Conservation (phyloP, 2,888 invertebrate genomes). For the Nymphalis c-album region DNA sequence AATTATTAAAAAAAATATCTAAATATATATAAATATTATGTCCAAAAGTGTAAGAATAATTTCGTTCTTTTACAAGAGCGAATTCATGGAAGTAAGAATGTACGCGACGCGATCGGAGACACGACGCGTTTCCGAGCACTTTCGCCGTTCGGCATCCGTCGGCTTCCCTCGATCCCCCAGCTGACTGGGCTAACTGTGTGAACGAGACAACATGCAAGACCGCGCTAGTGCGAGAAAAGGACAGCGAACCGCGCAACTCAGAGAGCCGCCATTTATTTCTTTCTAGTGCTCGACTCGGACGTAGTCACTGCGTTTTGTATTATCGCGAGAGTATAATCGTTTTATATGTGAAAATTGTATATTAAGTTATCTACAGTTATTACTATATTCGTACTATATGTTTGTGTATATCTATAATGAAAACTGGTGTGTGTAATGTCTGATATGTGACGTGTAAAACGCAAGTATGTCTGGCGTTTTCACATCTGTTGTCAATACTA, state of each 20-base stretch:
- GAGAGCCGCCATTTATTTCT: constrained; percentile 75
- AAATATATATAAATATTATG: too few species aligned
- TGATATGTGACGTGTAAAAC: constrained; percentile 46
- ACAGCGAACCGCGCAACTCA: constrained; percentile 63
- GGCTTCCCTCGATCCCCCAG: constrained; percentile 72
- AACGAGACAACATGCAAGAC: constrained; percentile 53
- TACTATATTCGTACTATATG: constrained; percentile 52
- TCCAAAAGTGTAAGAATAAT: constrained; percentile 29
- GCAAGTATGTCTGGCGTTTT: constrained; percentile 67
- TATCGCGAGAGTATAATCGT: constrained; percentile 64
- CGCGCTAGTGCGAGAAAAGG: constrained; percentile 43
- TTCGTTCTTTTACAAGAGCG: constrained; percentile 38
- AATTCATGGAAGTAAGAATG: constrained; percentile 44
- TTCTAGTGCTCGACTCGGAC: constrained; percentile 72
- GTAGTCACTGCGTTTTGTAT: constrained; percentile 74
- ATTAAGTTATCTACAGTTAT: constrained; percentile 64
- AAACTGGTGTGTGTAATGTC: constrained; percentile 49
- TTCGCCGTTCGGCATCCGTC: constrained; percentile 72
- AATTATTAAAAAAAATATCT: too few species aligned
- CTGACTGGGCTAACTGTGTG: constrained; percentile 67
- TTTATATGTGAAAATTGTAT: constrained; percentile 71
- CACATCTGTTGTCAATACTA: constrained; percentile 76
- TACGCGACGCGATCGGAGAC: constrained; percentile 29
- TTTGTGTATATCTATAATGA: constrained; percentile 58
- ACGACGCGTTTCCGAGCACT: constrained; percentile 65